Base-by-base conservation (phyloP, 2,888 invertebrate species). In the Ctenicera cuprea region DNA sequence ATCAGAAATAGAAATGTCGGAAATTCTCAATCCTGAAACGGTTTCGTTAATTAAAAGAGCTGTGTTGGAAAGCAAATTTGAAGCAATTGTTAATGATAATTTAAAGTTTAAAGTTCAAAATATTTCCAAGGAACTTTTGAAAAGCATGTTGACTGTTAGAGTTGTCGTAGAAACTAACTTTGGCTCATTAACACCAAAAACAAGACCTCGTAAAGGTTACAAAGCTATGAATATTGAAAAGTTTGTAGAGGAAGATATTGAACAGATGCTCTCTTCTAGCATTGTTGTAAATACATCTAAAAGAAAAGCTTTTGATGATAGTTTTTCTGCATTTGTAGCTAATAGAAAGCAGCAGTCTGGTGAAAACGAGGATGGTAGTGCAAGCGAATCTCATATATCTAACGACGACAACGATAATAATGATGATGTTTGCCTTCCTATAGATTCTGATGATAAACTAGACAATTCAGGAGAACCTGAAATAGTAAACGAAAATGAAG, bases 1-100 rank as follows among this genome's bases (percentile, higher is more conserved):
- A 8, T 22, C 66, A 45, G 63, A 75, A 50, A 37, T 41, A 50
- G 63, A 75, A 50, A 37, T 41, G 26, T 54, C 61, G 18, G 71
- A 69, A 63, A 12, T 5, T 5, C 22, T 65, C 7, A 66, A 59
- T 38, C 48, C 57, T n/a, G 65, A 72, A 41, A 73, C 52, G 0
- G 22, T 30, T 52, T 30, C 33, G 11, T 65, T 69, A 45, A 71
- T 63, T n/a, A 77, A 74, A 22, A 71, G 73, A 26, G 74, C 74
- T n/a, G 18, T 78, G 11, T 26, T 59, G 0, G 76, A 78, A 62
- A 75, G 71, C 37, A 64, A 71, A n/a, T 75, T 75, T 54, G 74
- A 74, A 71, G 80, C 74, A 75, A 80, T 80, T 45, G 76, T 80
- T 22, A 76, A 73, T 67, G 71, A 79, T 16, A 74, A 78, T 45